Base-by-base conservation (phyloP, 2,888 invertebrate genomes). In the Halictus quadricinctus region DNA sequence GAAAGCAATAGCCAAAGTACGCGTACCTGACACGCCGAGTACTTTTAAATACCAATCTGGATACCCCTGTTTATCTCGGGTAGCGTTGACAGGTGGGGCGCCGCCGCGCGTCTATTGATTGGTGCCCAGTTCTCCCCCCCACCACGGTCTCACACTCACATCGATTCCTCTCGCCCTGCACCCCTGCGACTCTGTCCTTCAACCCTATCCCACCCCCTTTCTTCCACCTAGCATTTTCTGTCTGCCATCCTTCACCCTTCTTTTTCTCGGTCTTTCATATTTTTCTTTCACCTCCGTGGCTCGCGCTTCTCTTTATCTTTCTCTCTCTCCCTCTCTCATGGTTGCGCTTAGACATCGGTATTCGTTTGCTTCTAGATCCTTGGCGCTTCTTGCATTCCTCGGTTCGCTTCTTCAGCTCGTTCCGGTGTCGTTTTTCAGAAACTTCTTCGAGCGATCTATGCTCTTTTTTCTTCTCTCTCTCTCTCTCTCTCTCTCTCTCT, bases 41-140 rank as follows among this genome's bases (percentile, higher is more conserved):
- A 77, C 64, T 81, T 82, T 90, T 90, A 89, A 90, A 90, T 76
- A 87, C 79, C 85, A 77, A 80, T 87, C 82, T 76, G 81, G 83
- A 29, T 86, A 86, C 77, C 76, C 79, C 79, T 89, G 91, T 91
- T 91, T 90, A 90, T 91, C 83, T 87, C 85, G 81, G 81, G 50
- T 76, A 86, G 89, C 90, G 90, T 90, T 90, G 90, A 90, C 90
- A 90, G 90, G 89, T 90, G 90, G 89, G 86, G 90, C 90, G 90
- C 90, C 90, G 90, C 89, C 90, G 90, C 90, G 90, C 90, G 90
- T 88, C 90, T 90, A 90, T 90, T 87, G 90, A 90, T 90, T 90
- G 90, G 89, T 90, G 90, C 90, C 90, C 90, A 84, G 85, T 81
- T 46, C 88, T 80, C 50, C 88, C 91, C 91, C 91, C 66, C 88